phyloP scores from a whole-genome alignment of 2,888 invertebrate species.

The Drosophila paramelanica region DNA sequence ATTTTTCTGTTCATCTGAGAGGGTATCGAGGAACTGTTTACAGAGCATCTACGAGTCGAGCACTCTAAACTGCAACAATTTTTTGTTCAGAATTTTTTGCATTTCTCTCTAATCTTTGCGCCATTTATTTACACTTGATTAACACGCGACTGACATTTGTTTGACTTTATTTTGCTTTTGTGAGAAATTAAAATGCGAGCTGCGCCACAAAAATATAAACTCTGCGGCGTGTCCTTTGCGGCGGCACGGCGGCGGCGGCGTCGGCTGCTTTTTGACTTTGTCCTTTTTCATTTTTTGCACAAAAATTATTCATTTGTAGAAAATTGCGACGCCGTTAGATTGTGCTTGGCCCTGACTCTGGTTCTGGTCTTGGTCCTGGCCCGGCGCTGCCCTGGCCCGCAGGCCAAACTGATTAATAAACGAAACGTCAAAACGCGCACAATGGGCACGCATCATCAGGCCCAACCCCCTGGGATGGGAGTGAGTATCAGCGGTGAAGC shows the following conservation, averaged over 20 bases:
- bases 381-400: slow-evolving; percentile 46
- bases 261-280: slow-evolving; percentile 50
- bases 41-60: slow-evolving; percentile 11
- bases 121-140: slow-evolving; percentile 85
- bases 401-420: slow-evolving; percentile 85
- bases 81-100: slow-evolving; percentile 36
- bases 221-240: slow-evolving; percentile 38
- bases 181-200: slow-evolving; percentile 72
- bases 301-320: slow-evolving; percentile 79
- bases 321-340: slow-evolving; percentile 64
- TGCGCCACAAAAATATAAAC: slow-evolving; percentile 50
- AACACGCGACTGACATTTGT: slow-evolving; percentile 84
- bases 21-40: background rate
- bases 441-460: slow-evolving; percentile 70
- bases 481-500: slow-evolving; percentile 16
- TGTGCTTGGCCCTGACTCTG: slow-evolving; percentile 45
- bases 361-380: slow-evolving; percentile 30
- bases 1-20: too few relatives aligned
- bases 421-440: slow-evolving; percentile 84
- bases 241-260: slow-evolving; percentile 5
- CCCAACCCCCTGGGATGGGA: slow-evolving; percentile 42
- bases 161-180: slow-evolving; percentile 75
- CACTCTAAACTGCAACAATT: background rate
- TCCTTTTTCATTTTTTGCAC: slow-evolving; percentile 54
- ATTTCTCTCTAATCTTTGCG: slow-evolving; percentile 83